Conservation (phyloP, 2,888 invertebrate genomes). For the Eurois occulta region DNA sequence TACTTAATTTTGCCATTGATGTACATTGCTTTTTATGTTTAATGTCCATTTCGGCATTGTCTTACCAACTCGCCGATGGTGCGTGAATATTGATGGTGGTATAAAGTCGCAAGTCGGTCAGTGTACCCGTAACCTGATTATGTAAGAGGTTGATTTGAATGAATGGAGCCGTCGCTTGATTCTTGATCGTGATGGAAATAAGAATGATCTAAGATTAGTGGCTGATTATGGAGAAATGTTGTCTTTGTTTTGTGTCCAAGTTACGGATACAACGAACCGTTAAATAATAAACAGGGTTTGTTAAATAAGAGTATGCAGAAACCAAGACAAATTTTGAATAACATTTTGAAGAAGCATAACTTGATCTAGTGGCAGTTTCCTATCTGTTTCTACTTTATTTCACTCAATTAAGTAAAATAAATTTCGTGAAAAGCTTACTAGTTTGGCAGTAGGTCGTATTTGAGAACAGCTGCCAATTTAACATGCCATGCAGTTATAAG, state of each 20-base stretch:
- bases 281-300: not conserved
- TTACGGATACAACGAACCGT: not conserved
- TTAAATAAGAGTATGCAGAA: slow-evolving; percentile 1
- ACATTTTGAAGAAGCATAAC: not conserved
- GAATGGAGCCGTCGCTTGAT: slow-evolving; percentile 57
- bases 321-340: not conserved
- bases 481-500: too few relatives aligned
- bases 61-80: slow-evolving; percentile 65
- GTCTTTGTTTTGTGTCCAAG: slow-evolving; percentile 26
- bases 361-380: not conserved
- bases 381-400: not conserved
- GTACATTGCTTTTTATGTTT: slow-evolving; percentile 60
- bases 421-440: not conserved
- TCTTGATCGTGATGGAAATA: slow-evolving; percentile 56
- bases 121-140: slow-evolving; percentile 65
- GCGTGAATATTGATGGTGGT: slow-evolving; percentile 69
- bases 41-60: slow-evolving; percentile 55
- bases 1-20: slow-evolving; percentile 44
- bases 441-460: not conserved
- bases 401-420: not conserved
- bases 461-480: too few relatives aligned
- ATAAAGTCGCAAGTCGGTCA: slow-evolving; percentile 71
- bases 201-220: slow-evolving; percentile 31
- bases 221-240: slow-evolving; percentile 38
- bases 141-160: slow-evolving; percentile 66